Evolutionary conservation across 2,797 vertebrate species (phyloP), one percentile per base, ranked within the genome.

Genomic region (Florisuga fusca): DNA sequence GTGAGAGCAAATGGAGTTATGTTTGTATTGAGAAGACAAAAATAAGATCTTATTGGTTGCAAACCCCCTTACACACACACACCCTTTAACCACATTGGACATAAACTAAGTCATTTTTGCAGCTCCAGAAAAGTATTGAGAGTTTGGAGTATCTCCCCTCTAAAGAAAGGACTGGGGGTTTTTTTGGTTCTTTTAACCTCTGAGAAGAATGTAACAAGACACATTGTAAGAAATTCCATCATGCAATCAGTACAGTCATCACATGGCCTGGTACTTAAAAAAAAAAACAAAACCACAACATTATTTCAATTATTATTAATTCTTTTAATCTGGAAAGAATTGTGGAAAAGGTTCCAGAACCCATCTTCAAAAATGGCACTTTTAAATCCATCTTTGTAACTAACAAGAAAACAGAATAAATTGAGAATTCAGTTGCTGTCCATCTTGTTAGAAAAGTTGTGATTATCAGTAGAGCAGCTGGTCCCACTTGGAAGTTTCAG

Each of bases 81-180:
- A 0, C 3, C 3, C 4, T 50, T 72, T 36, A 72, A 12, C 12
- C 72, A 43, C 6, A 51, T 0, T 27, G 7, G 19, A 7, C 6
- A 43, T 17, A 53, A 77, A 45, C 1, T 10, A 45, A 23, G 7
- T 62, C 1, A 25, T 29, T 88, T 83, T 7, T 33, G 64, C 3
- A 54, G 8, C 3, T 48, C 7, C 26, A 33, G 23, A 25, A 19
- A 25, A 31, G 13, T n/a, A 36, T 4, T 12, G 6, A 72, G 4
- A 1, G 3, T 22, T 25, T 12, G 9, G 3, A 7, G 1, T 57
- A 33, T 27, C 10, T 4, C 2, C 3, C 4, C 11, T 7, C 5
- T 10, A n/a, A 34, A 48, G 8, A 57, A 58, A 53, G 3, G 1
- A 21, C 50, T 9, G 2, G 2, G 27, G 2, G 27, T 33, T 33